These are phyloP conservation scores for Athalia circularis DNA, from an alignment of 2,888 invertebrate genomes.

Conservation along the genomic window DNA sequence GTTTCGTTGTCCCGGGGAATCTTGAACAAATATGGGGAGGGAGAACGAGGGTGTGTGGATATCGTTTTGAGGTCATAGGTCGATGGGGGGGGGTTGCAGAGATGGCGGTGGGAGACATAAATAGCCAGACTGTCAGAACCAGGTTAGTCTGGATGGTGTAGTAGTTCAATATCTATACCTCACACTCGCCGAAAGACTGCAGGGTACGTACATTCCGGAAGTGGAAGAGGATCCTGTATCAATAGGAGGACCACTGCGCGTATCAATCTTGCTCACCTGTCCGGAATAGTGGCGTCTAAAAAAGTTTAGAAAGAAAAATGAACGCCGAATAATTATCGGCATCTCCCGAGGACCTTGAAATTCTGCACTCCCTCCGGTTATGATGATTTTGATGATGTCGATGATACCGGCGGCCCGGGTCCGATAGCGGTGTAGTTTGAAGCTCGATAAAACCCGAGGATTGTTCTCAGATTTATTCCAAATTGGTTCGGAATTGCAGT, in stretches of 20 bases:
- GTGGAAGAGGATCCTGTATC: slow-evolving; percentile 16
- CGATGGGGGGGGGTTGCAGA: slow-evolving; percentile 14
- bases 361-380: not conserved
- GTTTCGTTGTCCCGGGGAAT: slow-evolving; percentile 10
- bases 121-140: slow-evolving; percentile 41
- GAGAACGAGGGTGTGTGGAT: slow-evolving; percentile 17
- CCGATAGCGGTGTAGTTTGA: not conserved
- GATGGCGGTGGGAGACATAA: slow-evolving; percentile 37
- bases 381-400: not conserved
- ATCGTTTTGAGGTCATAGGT: slow-evolving; percentile 39
- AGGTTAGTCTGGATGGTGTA: slow-evolving; percentile 36
- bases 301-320: not conserved
- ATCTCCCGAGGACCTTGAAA: not conserved
- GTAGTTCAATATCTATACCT: slow-evolving; percentile 39
- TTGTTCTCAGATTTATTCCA: slow-evolving; percentile 31
- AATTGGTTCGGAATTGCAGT: slow-evolving; percentile 23
- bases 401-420: too few species aligned
- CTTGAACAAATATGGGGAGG: slow-evolving; percentile 36
- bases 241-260: slow-evolving; percentile 31
- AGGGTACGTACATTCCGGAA: not conserved
- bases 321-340: not conserved
- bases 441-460: not conserved
- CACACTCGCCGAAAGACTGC: slow-evolving; percentile 36
- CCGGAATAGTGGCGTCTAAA: not conserved
- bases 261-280: slow-evolving; percentile 38